Evolutionary conservation across 2,113 vertebrate species (phyloP).

Genomic region (Canis aureus): DNA sequence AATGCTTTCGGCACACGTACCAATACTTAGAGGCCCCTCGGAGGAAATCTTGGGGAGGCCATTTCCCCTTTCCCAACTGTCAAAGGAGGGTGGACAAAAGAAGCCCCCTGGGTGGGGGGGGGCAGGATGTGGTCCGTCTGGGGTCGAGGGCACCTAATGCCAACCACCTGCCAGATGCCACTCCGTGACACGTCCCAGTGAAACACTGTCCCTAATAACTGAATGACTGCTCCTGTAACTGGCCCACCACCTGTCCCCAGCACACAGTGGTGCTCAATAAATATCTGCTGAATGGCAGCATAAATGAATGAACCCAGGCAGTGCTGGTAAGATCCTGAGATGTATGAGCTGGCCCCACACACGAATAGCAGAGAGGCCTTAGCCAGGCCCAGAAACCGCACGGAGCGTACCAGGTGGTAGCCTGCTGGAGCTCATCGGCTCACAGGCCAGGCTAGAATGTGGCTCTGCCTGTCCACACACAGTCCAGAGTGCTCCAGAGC

Average conservation of each 20-base stretch:
- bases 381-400: background rate
- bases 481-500: fast-evolving
- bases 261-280: background rate
- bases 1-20: fast-evolving
- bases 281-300: background rate
- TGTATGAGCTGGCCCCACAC: background rate
- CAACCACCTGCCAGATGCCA: background rate
- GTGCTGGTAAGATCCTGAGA: no score
- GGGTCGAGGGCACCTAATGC: background rate
- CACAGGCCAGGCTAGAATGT: no score
- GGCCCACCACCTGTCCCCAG: background rate
- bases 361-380: fast-evolving
- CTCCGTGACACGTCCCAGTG: background rate
- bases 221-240: background rate
- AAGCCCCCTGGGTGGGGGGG: background rate
- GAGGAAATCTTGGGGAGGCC: background rate
- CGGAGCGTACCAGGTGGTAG: fast-evolving
- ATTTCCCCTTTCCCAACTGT: background rate
- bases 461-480: background rate
- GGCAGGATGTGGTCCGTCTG: background rate
- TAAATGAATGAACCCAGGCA: background rate
- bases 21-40: background rate
- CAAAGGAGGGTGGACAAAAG: background rate
- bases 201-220: background rate
- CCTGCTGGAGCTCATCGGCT: background rate